Evolutionary conservation across 2,888 invertebrate species (phyloP).

Genomic region (Enchytraeus crypticus): DNA sequence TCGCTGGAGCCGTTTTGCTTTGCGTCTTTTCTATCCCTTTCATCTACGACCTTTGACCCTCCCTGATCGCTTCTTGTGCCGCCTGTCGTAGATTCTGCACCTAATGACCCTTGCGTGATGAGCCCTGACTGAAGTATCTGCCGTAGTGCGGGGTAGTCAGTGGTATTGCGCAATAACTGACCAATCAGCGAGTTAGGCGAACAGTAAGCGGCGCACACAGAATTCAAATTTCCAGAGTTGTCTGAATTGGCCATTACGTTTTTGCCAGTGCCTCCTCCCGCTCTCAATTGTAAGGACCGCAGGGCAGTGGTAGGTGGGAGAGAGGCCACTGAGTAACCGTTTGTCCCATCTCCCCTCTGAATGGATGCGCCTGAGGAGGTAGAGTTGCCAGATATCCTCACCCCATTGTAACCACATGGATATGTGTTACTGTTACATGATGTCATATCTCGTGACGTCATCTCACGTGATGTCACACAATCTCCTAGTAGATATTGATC

Average conservation of each 20-base stretch:
- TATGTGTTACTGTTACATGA: background rate
- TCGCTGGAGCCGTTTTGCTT: too few species aligned
- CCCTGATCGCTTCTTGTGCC: too few species aligned
- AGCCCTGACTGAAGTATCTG: background rate
- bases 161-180: background rate
- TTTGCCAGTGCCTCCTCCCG: background rate
- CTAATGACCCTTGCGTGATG: too few species aligned
- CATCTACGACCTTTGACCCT: too few species aligned
- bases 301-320: background rate
- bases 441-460: background rate
- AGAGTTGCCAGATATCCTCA: too few species aligned
- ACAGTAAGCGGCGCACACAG: background rate
- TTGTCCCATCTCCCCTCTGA: background rate
- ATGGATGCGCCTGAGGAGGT: too few species aligned
- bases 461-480: too few species aligned
- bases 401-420: background rate
- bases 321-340: background rate
- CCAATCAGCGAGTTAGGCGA: background rate
- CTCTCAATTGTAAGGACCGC: background rate
- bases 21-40: too few species aligned
- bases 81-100: too few species aligned
- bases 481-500: too few species aligned
- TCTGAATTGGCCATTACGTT: background rate
- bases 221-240: background rate
- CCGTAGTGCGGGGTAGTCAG: background rate